A percentile compares a stretch with the other conserved stretches of the same genome.
Evolutionary conservation across 2,797 vertebrate genomes (phyloP).

Genomic region (Siniperca obscura): DNA sequence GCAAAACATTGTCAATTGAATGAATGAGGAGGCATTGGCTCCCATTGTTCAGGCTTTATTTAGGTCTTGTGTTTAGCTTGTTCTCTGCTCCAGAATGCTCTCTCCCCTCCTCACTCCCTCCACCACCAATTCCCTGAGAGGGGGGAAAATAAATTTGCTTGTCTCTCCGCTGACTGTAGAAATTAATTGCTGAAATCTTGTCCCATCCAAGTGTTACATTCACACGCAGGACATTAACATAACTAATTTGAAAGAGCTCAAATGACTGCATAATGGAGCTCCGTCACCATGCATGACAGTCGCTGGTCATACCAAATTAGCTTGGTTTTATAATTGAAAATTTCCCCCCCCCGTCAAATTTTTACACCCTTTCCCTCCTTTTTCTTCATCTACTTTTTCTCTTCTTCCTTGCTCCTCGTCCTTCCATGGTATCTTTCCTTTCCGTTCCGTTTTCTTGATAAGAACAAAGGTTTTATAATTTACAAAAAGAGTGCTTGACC

Average conservation of each 20-base stretch:
- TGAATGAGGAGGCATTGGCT: constrained; percentile 99
- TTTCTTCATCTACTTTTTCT: constrained; percentile 68
- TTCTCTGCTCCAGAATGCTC: constrained; percentile 98
- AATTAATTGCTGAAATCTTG: constrained; percentile 99
- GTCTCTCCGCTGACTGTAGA: constrained; percentile 99
- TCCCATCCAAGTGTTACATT: constrained; percentile 99
- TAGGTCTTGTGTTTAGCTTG: constrained; percentile 99
- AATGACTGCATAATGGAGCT: constrained; percentile 99
- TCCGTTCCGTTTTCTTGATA: constrained; percentile 87
- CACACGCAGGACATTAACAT: constrained; percentile 99
- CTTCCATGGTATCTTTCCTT: constrained; percentile 68
- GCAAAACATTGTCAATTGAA: constrained; percentile 98
- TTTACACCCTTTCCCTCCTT: constrained; percentile 81
- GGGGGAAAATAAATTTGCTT: constrained; percentile 99
- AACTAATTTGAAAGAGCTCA: constrained; percentile 99
- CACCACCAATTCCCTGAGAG: constrained; percentile 99
- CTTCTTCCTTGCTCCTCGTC: constrained; percentile 69
- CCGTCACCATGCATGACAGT: constrained; percentile 99
- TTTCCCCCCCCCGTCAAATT: constrained; percentile 81
- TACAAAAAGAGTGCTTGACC: constrained; percentile 99
- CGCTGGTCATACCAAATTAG: constrained; percentile 99
- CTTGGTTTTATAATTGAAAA: constrained; percentile 99
- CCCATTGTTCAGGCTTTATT: constrained; percentile 99
- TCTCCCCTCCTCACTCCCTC: constrained; percentile 96
- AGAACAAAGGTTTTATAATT: constrained; percentile 99